A percentile compares a stretch with the other conserved stretches of the same genome.
Evolutionary conservation across 2,113 vertebrate species (phyloP).

Genomic region (Carassius gibelio): DNA sequence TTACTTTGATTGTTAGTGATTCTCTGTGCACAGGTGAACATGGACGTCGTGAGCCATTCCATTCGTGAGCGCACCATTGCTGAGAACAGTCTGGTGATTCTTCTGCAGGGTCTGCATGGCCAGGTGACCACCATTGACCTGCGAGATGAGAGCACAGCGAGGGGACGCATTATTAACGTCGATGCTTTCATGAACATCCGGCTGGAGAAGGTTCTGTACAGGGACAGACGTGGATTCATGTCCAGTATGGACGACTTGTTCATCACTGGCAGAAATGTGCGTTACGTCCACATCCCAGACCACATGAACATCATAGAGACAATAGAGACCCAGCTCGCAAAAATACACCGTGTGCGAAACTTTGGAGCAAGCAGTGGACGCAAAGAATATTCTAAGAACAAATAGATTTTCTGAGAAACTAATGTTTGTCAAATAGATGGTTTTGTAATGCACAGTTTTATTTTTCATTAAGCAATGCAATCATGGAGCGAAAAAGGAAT

Average conservation of each 20-base stretch:
- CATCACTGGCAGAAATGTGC: slow-evolving; percentile 87
- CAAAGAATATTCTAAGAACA: slow-evolving; percentile 79
- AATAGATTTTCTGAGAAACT: not conserved
- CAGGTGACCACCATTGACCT: slow-evolving; percentile 89
- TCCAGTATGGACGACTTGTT: slow-evolving; percentile 85
- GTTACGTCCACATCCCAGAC: slow-evolving; percentile 93
- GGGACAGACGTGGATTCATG: slow-evolving; percentile 75
- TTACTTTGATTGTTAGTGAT: not conserved
- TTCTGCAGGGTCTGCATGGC: slow-evolving; percentile 90
- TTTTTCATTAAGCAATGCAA: not conserved
- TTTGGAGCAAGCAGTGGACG: slow-evolving; percentile 80
- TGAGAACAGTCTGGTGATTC: slow-evolving; percentile 93
- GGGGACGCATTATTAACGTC: slow-evolving; percentile 84
- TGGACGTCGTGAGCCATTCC: slow-evolving; percentile 82
- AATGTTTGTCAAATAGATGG: not conserved
- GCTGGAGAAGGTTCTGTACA: slow-evolving; percentile 82
- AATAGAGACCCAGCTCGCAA: slow-evolving; percentile 83
- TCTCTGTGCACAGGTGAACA: slow-evolving; percentile 17
- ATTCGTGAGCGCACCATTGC: slow-evolving; percentile 91
- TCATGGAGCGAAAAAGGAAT: not conserved
- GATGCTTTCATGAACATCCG: slow-evolving; percentile 97
- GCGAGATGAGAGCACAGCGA: slow-evolving; percentile 86
- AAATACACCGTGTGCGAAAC: slow-evolving; percentile 84
- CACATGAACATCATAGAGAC: slow-evolving; percentile 85
- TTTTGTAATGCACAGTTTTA: not conserved